phyloP scores from a whole-genome alignment of 2,797 vertebrate genomes.

The Lutjanus campechanus region DNA sequence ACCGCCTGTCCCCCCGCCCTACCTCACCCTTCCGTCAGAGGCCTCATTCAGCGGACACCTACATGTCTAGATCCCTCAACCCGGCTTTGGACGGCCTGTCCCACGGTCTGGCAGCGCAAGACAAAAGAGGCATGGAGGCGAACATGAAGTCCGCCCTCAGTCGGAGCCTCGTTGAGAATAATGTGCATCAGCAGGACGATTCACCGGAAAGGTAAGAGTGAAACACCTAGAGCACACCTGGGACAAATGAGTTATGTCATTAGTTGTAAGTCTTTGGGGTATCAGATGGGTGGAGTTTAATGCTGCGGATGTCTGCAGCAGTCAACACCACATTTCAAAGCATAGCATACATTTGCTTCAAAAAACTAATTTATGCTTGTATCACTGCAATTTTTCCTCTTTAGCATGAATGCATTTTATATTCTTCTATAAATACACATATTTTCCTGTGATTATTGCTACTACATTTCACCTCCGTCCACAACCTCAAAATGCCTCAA shows the following conservation, averaged over 20 bases:
- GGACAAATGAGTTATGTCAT: neutral
- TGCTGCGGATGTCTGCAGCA: no score
- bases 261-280: neutral
- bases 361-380: neutral
- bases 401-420: neutral
- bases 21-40: conserved; percentile 90
- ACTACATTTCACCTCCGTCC: neutral
- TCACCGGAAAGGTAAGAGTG: conserved; percentile 92
- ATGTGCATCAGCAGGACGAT: conserved; percentile 90
- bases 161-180: conserved; percentile 92
- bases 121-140: conserved; percentile 89
- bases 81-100: conserved; percentile 95
- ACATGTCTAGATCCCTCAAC: conserved; percentile 97
- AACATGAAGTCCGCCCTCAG: conserved; percentile 89
- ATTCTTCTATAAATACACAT: neutral
- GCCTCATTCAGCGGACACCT: conserved; percentile 95
- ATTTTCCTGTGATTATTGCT: neutral
- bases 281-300: neutral
- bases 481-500: no score
- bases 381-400: neutral
- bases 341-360: neutral
- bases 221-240: neutral
- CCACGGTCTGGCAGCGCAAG: conserved; percentile 91
- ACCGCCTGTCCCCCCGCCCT: conserved; percentile 94
- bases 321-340: no score